These are phyloP conservation scores for Syrrhaptes paradoxus DNA, from an alignment of 2,113 vertebrate genomes.

Conservation along the genomic window DNA sequence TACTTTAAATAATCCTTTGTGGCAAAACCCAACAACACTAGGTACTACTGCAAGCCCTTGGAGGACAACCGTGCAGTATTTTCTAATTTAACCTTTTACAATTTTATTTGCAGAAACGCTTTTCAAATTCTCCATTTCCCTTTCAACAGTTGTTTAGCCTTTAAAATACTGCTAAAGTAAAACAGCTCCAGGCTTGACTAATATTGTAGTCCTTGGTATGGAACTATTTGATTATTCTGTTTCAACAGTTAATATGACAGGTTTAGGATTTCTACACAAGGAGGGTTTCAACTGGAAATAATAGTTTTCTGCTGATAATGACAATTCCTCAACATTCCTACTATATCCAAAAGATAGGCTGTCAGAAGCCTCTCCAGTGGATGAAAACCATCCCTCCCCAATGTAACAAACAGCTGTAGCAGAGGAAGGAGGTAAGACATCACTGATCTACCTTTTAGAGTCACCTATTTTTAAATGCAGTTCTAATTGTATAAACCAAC, in stretches of 20 bases:
- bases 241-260: slow-evolving; percentile 4
- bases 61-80: slow-evolving; percentile 30
- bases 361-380: neutral
- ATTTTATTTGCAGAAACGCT: slow-evolving; percentile 31
- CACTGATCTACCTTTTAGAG: neutral
- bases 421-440: neutral
- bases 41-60: neutral
- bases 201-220: neutral
- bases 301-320: neutral
- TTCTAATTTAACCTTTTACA: slow-evolving; percentile 64
- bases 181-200: slow-evolving; percentile 12
- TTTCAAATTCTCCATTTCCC: neutral
- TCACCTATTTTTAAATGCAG: neutral
- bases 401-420: neutral
- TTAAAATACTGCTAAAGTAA: slow-evolving; percentile 4
- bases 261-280: neutral
- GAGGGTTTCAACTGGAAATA: neutral
- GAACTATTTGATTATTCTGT: slow-evolving; percentile 19
- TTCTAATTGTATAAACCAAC: neutral
- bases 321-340: neutral
- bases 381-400: neutral
- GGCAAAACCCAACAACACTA: slow-evolving; percentile 31
- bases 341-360: neutral
- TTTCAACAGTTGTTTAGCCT: slow-evolving; percentile 45
- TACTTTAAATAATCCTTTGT: slow-evolving; percentile 64